Evolutionary conservation across 2,113 vertebrate genomes (phyloP).

Genomic region (Chloebia gouldiae): DNA sequence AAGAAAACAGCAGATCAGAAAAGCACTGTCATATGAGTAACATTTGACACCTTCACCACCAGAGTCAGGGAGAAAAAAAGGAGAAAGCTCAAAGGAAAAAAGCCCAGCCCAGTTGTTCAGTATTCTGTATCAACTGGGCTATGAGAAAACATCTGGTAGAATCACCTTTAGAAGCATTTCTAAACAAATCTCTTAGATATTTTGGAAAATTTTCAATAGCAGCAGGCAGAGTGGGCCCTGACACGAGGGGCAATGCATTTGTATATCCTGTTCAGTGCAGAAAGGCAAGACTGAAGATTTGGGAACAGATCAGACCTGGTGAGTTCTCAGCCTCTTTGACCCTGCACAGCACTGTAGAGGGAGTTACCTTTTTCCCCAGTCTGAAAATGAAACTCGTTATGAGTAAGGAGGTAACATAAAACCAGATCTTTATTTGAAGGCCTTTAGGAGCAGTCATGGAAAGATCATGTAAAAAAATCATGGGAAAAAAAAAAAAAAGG

Average conservation of each 20-base stretch:
- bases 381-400: not conserved
- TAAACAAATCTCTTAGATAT: not conserved
- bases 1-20: not conserved
- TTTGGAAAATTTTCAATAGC: not conserved
- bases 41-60: not conserved
- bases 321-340: not conserved
- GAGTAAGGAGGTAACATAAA: not conserved
- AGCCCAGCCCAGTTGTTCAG: not conserved
- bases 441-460: not conserved
- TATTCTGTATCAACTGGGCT: accelerated
- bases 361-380: not conserved
- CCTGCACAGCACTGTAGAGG: not conserved
- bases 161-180: not conserved
- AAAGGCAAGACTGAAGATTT: not conserved
- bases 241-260: not conserved
- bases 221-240: not conserved
- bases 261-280: accelerated
- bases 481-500: not conserved
- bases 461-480: not conserved
- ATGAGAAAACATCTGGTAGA: not conserved
- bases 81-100: not conserved
- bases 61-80: not conserved
- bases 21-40: not conserved
- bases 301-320: not conserved
- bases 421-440: not conserved